Base-by-base conservation (phyloP, 2,888 invertebrate genomes). In the Pherbina coryleti region DNA sequence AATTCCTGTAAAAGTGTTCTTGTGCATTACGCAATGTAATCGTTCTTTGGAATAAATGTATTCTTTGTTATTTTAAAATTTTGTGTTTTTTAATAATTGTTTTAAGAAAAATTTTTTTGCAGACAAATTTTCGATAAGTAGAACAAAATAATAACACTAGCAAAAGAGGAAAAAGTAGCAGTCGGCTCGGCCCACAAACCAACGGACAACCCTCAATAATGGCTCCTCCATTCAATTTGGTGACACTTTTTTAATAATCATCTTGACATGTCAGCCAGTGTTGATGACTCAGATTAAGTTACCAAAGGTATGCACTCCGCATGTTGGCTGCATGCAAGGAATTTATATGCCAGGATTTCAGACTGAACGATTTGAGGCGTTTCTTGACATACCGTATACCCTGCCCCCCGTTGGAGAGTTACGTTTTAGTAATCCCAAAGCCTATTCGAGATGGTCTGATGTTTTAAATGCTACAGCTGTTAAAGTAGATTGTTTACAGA, bases 401-500 rank as follows among this genome's bases (percentile, higher is more conserved):
- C 79, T 85, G 82, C 89, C 90, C 17, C 90, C 90, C 0, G 37
- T 88, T 14, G 88, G 85, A 0, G 83, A 87, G 19, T 80, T 89
- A 49, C 82, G 90, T 34, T 89, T 90, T 80, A 85, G 84, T 70
- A 86, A 87, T 80, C 90, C 90, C 1, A 84, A 85, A 62, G 83
- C 84, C 0, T 81, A 82, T 78, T 83, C 84, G 31, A 83, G 82
- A 34, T 84, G 86, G 84, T 28, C 77, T 3, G 84, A 82, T 5
- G 76, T 83, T 3, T 82, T 85, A 25, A 82, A 90, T 82, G 91
- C 90, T 1, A 88, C 84, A 0, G 70, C 82, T 25, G 86, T 89
- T 5, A 89, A 87, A 25, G 79, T 87, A 1, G 86, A 88, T 69
- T 92, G 92, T 81, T 87, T 91, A 70, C 92, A 92, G 83, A 91